These are phyloP conservation scores for Solea senegalensis DNA, from an alignment of 2,113 vertebrate genomes.

Conservation along the genomic window DNA sequence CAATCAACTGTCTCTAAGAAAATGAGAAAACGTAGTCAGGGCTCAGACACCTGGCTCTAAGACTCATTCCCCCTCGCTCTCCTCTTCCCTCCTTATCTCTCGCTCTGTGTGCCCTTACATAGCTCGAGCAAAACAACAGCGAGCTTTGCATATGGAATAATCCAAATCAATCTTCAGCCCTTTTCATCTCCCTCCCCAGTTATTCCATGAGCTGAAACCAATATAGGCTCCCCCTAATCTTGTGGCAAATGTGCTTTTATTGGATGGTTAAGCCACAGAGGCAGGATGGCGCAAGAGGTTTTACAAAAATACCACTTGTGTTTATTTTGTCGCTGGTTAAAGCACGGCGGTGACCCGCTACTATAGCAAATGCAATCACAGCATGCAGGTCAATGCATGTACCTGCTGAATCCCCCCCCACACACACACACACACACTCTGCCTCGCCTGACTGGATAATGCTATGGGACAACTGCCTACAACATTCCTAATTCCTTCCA, in stretches of 20 bases:
- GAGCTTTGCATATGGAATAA: conserved; percentile 74
- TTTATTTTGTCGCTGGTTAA: conserved; percentile 23
- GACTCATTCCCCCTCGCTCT: conserved; percentile 53
- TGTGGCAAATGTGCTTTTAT: conserved; percentile 74
- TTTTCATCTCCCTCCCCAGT: conserved; percentile 64
- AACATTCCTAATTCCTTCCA: conserved; percentile 48
- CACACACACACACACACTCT: too few species aligned
- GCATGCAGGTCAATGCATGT: conserved; percentile 45
- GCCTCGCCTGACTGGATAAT: conserved; percentile 40
- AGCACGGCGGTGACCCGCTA: conserved; percentile 42
- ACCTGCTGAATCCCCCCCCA: conserved; percentile 37
- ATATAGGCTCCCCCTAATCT: conserved; percentile 75
- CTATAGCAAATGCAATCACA: conserved; percentile 45
- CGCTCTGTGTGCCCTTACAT: conserved; percentile 49
- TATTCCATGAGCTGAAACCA: conserved; percentile 77
- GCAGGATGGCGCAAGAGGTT: conserved; percentile 34
- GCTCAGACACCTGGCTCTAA: conserved; percentile 74
- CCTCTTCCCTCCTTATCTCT: conserved; percentile 44
- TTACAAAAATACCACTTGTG: conserved; percentile 3
- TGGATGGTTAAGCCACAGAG: conserved; percentile 66
- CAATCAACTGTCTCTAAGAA: conserved; percentile 65
- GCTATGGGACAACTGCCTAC: conserved; percentile 19
- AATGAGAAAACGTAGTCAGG: conserved; percentile 62
- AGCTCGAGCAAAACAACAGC: conserved; percentile 52
- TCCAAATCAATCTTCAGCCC: conserved; percentile 71